Base-by-base conservation (phyloP, 1,140 invertebrate genomes). In the Glomeris maerens region DNA sequence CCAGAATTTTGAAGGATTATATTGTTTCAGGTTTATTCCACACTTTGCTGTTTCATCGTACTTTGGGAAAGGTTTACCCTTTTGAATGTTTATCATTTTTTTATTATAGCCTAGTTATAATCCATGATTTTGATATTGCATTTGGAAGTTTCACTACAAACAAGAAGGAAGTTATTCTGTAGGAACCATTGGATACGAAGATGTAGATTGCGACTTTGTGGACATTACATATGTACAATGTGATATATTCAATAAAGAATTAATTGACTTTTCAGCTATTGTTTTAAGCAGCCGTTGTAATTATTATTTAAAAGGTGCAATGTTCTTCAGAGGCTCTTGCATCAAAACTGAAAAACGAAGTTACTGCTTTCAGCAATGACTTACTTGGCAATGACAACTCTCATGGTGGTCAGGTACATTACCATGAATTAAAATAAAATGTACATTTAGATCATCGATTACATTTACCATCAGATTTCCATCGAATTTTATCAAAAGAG, bases 181-280 rank as follows among this genome's bases (percentile, higher is more conserved):
- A 47, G 90, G 92, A 26, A 93, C 89, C 1, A 78, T 97, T 23
- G 91, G 91, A 42, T 91, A 91, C 61, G 83, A 87, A 56, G 93
- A 97, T 71, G 85, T 95, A 7, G 86, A 94, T 63, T 97, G 93
- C 72, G 87, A 96, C 70, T 95, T 93, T 64, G 86, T 98, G 55
- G 91, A 96, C 69, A 85, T 95, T 60, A 95, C 91, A 26, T 97
- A 97, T 68, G 91, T 78, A 67, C 10, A 44, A 44, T 7, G 7
- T 10, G 7, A 44, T 44, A 20, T 10, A 44, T 20, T 44, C 5
- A 7, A 44, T 44, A 10, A 10, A 5, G 23, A 20, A 7, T 7
- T 44, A 21, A 44, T 7, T 44, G 41, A 7, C n/a, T n/a, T 44
- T 7, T 36, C 31, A 36, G 17, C 31, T 25, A 13, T 47, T 36